Base-by-base conservation (phyloP, 1,140 invertebrate species). In the Bombus affinis region DNA sequence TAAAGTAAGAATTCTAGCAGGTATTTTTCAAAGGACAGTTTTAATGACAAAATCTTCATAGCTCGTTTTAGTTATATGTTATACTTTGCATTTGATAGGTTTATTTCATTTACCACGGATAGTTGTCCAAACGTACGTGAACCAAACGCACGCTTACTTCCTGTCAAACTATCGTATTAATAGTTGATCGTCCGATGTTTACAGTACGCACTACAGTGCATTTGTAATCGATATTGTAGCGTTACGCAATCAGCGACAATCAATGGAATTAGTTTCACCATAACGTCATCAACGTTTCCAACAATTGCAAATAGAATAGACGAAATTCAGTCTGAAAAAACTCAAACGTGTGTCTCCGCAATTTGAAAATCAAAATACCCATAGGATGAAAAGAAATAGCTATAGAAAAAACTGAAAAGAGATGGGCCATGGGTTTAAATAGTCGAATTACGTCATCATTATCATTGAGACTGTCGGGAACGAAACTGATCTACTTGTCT, bases 91-190 rank as follows among this genome's bases (percentile, higher is more conserved):
- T 35, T 68, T 35, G 5, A 10, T 18, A 68, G 66, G 3, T 37
- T 68, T 66, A 35, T 68, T 35, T 39, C 10, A 39, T 71, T 28
- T 28, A 39, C 68, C 39, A 22, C 62, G 66, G 10, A 28, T 68
- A 25, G 22, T 68, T 68, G 22, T 5, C 22, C 22, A 25, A 70
- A 37, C 35, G 12, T 28, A 39, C 68, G 25, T 39, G 28, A 71
- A 71, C 25, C 37, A 68, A 68, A 68, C 18, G 32, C 32, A 25
- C 12, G 22, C 12, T 22, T 39, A 13, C n/a, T 71, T 39, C 37
- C 68, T 28, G 37, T 71, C 25, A 71, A 71, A 71, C 68, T 70
- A 70, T 28, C 37, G 37, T 39, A 68, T 68, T 68, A 68, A 68
- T 37, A 37, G 35, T 37, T 68, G 66, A 68, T 68, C 9, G 66